A percentile compares a stretch with the other conserved stretches of the same genome.
Conservation (phyloP, 1,140 invertebrate species). For the Rhynchophorus ferrugineus region DNA sequence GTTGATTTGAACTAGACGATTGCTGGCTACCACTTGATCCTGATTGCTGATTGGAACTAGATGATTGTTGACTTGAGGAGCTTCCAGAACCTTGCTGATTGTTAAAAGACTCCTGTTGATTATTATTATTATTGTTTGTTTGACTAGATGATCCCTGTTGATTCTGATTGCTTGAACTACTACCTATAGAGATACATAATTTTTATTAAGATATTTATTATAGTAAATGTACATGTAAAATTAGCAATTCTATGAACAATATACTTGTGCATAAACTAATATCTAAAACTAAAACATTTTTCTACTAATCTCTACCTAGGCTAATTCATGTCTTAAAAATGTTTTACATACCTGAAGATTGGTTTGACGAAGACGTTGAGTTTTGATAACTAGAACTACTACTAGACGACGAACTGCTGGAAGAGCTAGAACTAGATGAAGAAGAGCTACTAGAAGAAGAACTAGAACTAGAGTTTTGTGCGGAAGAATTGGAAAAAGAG, state of each 20-base stretch:
- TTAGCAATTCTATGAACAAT: too few relatives aligned
- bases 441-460: constrained; percentile 13
- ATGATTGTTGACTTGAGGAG: constrained; percentile 5
- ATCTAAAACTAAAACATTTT: too few relatives aligned
- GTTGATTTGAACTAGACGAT: constrained; percentile 13
- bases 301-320: too few relatives aligned
- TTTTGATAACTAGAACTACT: constrained; percentile 19
- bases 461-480: constrained; percentile 17
- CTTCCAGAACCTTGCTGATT: constrained; percentile 9
- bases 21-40: constrained; percentile 14
- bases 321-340: too few relatives aligned
- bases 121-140: constrained; percentile 1
- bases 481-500: constrained; percentile 16
- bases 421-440: constrained; percentile 4
- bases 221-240: too few relatives aligned
- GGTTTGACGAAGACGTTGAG: constrained; percentile 9
- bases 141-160: constrained; percentile 23
- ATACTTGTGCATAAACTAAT: too few relatives aligned
- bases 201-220: not conserved
- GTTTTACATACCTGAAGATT: constrained; percentile 18
- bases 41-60: constrained; percentile 14
- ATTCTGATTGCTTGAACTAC: constrained; percentile 10
- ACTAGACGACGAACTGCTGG: constrained; percentile 20
- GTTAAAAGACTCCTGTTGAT: constrained; percentile 12
- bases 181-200: not conserved